Percentiles rank a stretch among this genome's conserved stretches.
These are phyloP conservation scores for Carettochelys insculpta DNA, from an alignment of 2,113 vertebrate genomes.

Conservation along the genomic window DNA sequence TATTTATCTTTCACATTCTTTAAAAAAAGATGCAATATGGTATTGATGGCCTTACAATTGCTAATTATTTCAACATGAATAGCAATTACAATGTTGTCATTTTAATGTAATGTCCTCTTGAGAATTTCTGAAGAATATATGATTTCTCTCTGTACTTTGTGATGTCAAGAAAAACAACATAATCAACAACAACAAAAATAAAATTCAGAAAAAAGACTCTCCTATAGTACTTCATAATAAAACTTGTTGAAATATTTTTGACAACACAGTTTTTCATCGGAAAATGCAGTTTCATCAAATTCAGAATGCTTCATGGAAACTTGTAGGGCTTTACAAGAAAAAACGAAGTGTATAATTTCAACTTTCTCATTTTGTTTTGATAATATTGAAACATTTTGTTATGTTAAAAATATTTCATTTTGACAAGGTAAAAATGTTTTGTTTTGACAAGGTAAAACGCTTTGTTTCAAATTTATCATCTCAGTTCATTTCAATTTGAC, in stretches of 20 bases:
- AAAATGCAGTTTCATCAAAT: not conserved
- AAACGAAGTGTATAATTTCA: not conserved
- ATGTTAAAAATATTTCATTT: not conserved
- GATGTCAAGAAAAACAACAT: slow-evolving; percentile 42
- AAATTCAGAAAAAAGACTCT: not conserved
- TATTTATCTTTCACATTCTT: slow-evolving; percentile 76
- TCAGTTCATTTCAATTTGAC: not conserved
- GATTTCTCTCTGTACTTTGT: slow-evolving; percentile 71
- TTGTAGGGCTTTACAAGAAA: not conserved
- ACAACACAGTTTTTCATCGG: not conserved
- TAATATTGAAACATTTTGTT: not conserved
- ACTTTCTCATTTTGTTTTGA: not conserved
- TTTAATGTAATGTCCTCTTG: slow-evolving; percentile 72
- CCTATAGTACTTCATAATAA: not conserved
- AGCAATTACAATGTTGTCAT: slow-evolving; percentile 68
- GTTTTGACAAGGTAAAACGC: not conserved
- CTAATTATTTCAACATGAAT: slow-evolving; percentile 82
- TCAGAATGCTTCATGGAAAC: not conserved
- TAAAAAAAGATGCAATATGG: slow-evolving; percentile 73
- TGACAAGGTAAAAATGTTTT: not conserved
- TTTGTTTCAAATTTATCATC: not conserved
- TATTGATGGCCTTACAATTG: slow-evolving; percentile 77
- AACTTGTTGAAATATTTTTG: not conserved
- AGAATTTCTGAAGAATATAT: slow-evolving; percentile 71
- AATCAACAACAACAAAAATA: not conserved